Conservation (phyloP, 1,140 invertebrate genomes). For the Papilio helenus region DNA sequence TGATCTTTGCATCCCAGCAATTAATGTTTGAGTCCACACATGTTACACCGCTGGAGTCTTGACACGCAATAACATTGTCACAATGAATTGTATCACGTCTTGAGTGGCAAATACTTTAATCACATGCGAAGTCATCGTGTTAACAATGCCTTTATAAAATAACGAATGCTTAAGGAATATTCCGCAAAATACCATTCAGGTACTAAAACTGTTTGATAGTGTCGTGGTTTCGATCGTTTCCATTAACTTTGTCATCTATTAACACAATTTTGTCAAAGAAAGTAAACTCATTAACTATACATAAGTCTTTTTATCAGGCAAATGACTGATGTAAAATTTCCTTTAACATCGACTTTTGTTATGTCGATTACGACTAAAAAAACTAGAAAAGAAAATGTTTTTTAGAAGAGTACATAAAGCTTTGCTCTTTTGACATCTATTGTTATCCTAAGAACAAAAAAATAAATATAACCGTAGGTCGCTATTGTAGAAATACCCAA, state of each 20-base stretch:
- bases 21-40: not conserved
- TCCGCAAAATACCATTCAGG: not conserved
- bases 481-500: not conserved
- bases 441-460: no score
- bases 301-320: not conserved
- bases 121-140: slow-evolving; percentile 26
- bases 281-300: not conserved
- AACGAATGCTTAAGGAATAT: not conserved
- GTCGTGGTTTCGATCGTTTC: no score
- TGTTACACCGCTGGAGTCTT: not conserved
- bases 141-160: slow-evolving; percentile 16
- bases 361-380: not conserved
- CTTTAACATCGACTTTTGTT: not conserved
- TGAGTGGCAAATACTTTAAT: not conserved
- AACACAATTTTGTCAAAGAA: no score
- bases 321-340: no score
- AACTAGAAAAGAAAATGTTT: not conserved
- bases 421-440: not conserved
- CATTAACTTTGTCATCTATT: no score
- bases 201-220: no score
- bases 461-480: not conserved
- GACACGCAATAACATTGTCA: slow-evolving; percentile 6
- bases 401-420: not conserved
- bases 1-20: not conserved
- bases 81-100: slow-evolving; percentile 8